Base-by-base conservation (phyloP, 2,888 invertebrate genomes). In the Limnephilus auricula region DNA sequence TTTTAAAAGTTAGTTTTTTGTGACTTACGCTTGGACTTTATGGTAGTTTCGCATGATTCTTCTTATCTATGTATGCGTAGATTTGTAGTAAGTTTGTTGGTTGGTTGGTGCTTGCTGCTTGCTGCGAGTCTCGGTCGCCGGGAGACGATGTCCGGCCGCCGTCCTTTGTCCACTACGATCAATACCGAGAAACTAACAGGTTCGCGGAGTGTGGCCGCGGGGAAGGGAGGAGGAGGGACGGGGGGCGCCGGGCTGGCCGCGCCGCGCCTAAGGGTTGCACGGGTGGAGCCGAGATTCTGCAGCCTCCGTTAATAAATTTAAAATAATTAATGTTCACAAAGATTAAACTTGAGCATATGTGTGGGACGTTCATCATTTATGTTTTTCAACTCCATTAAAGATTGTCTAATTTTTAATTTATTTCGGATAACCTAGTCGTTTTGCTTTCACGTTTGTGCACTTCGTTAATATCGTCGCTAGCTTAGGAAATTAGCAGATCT, bases 171-270 rank as follows among this genome's bases (percentile, higher is more conserved):
- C 93, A 93, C 93, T 93, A 92, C 92, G 93, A 93, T 93, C 93
- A 93, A 93, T 93, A 93, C 93, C 85, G 93, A 93, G 93, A 93
- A 93, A 93, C 93, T 93, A 93, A 92, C 93, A 93, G 93, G 93
- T 93, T 92, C 91, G 92, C 93, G 93, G 91, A 90, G 93, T 92
- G 95, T 95, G 94, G 95, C 95, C 95, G 95, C 95, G 95, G 94
- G 94, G 94, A 94, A 95, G 95, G 95, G 94, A 95, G 95, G 95
- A 95, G 95, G 94, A 94, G 94, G 95, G 95, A 95, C 95, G 94
- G 94, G 94, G 94, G 94, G 94, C 93, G 94, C 94, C 94, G 93
- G 93, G 94, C 93, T 93, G 95, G 94, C 93, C 92, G 92, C 93
- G 93, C 93, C 93, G 93, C 93, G 93, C 93, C 93, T 91, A 93